Percentiles rank a stretch among this genome's conserved stretches.
Evolutionary conservation across 2,888 invertebrate genomes (phyloP).

Genomic region (Apamea monoglypha): DNA sequence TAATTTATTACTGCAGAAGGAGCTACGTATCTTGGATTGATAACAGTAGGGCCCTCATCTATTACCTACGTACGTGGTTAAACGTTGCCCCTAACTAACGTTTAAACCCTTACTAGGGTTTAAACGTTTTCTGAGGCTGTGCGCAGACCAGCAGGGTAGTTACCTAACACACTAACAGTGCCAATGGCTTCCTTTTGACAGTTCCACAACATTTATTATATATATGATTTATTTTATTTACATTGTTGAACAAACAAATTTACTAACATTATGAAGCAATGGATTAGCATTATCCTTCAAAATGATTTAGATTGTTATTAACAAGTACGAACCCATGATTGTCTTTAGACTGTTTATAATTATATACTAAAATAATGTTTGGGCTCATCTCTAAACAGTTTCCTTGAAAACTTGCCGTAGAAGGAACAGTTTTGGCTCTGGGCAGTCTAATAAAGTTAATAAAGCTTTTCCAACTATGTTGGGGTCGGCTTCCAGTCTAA

Average conservation of each 20-base stretch:
- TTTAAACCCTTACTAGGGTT: background rate
- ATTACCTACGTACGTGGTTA: background rate
- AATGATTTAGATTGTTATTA: too few species aligned
- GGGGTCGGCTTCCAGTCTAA: too few species aligned
- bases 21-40: slow-evolving; percentile 35
- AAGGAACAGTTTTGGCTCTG: background rate
- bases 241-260: too few species aligned
- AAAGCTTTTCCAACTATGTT: too few species aligned
- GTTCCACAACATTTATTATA: too few species aligned
- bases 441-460: background rate
- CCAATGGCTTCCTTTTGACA: background rate
- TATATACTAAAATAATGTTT: background rate
- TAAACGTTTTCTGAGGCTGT: slow-evolving; percentile 5
- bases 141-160: background rate
- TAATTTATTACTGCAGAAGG: slow-evolving; percentile 51
- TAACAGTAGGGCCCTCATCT: slow-evolving; percentile 33
- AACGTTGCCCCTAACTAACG: background rate
- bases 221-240: too few species aligned
- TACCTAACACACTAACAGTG: background rate
- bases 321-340: too few species aligned
- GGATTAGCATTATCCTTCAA: too few species aligned
- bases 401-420: background rate
- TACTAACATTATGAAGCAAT: too few species aligned
- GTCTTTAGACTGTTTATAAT: background rate
- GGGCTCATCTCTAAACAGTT: background rate